These are phyloP conservation scores for Drosophila birchii DNA, from an alignment of 2,888 invertebrate genomes.

Conservation along the genomic window DNA sequence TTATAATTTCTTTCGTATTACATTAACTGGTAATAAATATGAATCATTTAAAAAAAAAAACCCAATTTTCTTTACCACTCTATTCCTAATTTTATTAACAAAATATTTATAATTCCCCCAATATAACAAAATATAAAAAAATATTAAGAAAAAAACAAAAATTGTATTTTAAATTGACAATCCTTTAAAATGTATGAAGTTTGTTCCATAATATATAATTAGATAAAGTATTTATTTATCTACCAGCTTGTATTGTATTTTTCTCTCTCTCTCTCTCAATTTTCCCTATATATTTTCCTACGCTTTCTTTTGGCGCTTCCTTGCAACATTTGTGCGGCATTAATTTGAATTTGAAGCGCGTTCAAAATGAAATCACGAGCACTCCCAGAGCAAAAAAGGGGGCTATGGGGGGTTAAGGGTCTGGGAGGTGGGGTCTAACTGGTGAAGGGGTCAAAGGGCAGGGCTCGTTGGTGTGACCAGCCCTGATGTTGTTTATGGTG, in stretches of 20 bases:
- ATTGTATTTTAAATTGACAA: too few species aligned
- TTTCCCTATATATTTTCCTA: neutral
- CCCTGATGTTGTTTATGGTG: constrained; percentile 50
- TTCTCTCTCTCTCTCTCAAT: neutral
- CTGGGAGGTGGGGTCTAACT: neutral
- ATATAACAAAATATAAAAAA: neutral
- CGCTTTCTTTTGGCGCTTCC: neutral
- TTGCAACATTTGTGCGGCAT: constrained; percentile 60
- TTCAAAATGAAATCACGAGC: constrained; percentile 60
- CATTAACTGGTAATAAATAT: neutral
- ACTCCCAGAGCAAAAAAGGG: constrained; percentile 1
- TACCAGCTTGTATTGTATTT: neutral
- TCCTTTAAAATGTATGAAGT: too few species aligned
- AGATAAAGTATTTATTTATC: neutral
- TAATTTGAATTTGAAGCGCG: constrained; percentile 65
- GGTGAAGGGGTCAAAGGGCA: constrained; percentile 11
- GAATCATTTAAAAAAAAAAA: neutral
- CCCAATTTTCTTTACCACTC: too few species aligned
- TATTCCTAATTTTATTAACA: neutral
- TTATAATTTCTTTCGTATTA: neutral
- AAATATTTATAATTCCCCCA: neutral
- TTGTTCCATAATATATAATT: neutral
- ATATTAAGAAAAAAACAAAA: too few species aligned
- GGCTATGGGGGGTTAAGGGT: neutral
- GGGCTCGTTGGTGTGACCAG: constrained; percentile 21